These are phyloP conservation scores for Tromatobia lineatoria DNA, from an alignment of 2,888 invertebrate species.

Conservation along the genomic window DNA sequence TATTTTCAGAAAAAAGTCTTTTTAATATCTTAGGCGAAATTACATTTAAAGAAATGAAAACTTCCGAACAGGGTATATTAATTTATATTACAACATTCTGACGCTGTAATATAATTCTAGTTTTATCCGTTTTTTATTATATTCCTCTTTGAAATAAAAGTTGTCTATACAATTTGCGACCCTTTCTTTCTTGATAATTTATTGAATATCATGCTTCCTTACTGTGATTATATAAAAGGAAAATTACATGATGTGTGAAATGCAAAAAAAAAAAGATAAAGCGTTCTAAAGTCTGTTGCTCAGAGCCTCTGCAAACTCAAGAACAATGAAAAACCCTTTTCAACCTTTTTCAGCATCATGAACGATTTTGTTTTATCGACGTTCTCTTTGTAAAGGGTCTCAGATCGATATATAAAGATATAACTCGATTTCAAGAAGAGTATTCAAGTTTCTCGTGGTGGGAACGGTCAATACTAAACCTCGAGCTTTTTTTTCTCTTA, in stretches of 20 bases:
- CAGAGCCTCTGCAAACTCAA: neutral
- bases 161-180: no score
- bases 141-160: no score
- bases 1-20: neutral
- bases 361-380: neutral
- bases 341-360: neutral
- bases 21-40: neutral
- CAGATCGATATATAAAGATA: neutral
- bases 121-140: no score
- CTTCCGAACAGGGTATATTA: neutral
- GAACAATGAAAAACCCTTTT: neutral
- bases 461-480: neutral
- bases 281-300: neutral
- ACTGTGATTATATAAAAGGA: neutral
- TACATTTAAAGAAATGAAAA: neutral
- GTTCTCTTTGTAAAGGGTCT: neutral
- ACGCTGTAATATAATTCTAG: no score
- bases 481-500: neutral
- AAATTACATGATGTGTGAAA: neutral
- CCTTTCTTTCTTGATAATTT: neutral
- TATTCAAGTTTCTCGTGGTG: neutral
- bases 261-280: neutral
- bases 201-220: neutral
- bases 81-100: neutral
- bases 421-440: neutral